Conservation (phyloP, 2,113 vertebrate species). For the Fregetta grallaria region DNA sequence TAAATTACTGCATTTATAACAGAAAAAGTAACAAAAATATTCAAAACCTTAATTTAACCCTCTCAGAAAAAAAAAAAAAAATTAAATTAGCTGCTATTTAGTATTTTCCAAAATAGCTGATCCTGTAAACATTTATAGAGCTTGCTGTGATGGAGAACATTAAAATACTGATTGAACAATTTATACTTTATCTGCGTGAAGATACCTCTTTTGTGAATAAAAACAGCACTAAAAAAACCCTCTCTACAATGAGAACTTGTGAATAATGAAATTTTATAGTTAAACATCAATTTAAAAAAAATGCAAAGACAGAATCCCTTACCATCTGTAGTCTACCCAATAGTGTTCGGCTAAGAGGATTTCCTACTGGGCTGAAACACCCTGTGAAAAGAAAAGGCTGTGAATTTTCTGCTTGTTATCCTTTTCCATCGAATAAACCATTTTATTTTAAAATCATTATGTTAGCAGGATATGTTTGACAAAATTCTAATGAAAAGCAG, state of each 20-base stretch:
- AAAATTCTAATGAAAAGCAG: constrained; percentile 65
- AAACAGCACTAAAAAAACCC: neutral
- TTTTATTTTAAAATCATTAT: constrained; percentile 75
- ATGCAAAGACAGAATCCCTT: constrained; percentile 65
- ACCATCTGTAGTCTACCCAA: constrained; percentile 81
- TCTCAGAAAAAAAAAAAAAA: neutral
- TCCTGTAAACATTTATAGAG: neutral
- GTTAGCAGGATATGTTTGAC: constrained; percentile 49
- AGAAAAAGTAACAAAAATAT: neutral
- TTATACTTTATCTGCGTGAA: constrained; percentile 27
- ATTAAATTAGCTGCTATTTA: neutral
- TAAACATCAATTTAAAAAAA: constrained; percentile 46
- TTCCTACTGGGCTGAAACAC: constrained; percentile 80
- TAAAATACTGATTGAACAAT: neutral
- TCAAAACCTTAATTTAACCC: neutral
- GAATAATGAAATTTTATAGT: constrained; percentile 47
- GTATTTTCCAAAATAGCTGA: neutral
- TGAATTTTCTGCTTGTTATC: constrained; percentile 73
- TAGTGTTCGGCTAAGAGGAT: constrained; percentile 72
- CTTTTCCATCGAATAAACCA: constrained; percentile 57
- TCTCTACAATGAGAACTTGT: constrained; percentile 22
- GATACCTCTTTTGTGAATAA: constrained; percentile 4
- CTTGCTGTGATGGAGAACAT: neutral
- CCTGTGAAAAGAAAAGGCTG: constrained; percentile 78
- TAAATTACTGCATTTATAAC: neutral